Evolutionary conservation across 2,797 vertebrate species (phyloP).

Genomic region (Leucoraja ocellata): DNA sequence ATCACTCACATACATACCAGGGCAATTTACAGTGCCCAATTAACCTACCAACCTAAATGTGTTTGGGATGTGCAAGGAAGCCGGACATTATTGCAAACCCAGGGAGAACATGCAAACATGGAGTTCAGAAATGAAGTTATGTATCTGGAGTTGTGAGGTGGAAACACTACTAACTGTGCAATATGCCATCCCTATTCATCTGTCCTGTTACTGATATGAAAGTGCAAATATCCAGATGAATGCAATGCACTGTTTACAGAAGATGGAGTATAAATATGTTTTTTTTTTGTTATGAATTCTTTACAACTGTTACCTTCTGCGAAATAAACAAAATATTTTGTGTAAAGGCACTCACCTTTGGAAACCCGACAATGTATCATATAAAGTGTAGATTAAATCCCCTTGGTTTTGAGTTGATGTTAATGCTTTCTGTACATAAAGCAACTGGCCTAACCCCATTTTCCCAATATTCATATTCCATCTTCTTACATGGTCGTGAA

Average conservation of each 20-base stretch:
- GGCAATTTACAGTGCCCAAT: too few relatives aligned
- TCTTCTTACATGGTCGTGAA: not conserved
- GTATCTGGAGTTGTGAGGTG: too few relatives aligned
- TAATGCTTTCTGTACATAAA: not conserved
- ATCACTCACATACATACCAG: too few relatives aligned
- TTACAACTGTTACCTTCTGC: not conserved
- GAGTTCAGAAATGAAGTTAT: too few relatives aligned
- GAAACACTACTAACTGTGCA: too few relatives aligned
- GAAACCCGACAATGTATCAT: not conserved
- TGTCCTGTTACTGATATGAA: not conserved
- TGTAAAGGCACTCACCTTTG: not conserved
- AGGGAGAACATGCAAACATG: too few relatives aligned
- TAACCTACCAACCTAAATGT: too few relatives aligned
- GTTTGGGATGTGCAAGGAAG: too few relatives aligned
- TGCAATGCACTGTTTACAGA: not conserved
- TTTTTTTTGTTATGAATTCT: not conserved
- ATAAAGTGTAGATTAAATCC: not conserved
- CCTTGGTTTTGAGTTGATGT: not conserved
- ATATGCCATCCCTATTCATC: too few relatives aligned
- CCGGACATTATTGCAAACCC: too few relatives aligned
- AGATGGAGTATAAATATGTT: not conserved
- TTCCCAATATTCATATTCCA: not conserved
- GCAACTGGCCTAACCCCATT: not conserved
- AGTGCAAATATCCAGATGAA: not conserved
- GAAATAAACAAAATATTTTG: not conserved